Conservation (phyloP, 35 echinoderm and acorn worm genomes). For the Apostichopus californicus region DNA sequence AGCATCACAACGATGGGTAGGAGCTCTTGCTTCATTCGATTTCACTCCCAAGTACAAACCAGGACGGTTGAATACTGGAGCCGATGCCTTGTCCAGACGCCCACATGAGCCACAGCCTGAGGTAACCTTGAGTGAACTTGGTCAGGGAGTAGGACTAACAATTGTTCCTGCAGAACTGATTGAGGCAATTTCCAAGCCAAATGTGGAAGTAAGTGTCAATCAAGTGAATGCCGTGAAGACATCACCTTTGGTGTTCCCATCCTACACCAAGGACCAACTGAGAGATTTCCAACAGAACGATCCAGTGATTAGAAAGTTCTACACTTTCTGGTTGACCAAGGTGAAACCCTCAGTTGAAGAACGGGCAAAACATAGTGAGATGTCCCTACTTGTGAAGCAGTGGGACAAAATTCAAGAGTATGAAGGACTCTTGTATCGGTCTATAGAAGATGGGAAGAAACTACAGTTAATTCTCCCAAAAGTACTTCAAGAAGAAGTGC, state of each 20-base stretch:
- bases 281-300: background rate
- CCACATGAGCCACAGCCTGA: background rate
- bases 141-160: background rate
- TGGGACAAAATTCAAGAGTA: background rate
- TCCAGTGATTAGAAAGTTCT: background rate
- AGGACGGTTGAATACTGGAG: constrained; percentile 4
- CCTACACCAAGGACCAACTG: constrained; percentile 2
- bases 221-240: background rate
- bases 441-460: background rate
- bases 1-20: constrained; percentile 24
- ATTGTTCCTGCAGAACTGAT: background rate
- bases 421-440: background rate
- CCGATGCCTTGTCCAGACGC: constrained; percentile 37
- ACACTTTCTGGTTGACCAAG: background rate
- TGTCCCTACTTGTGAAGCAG: background rate
- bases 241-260: background rate
- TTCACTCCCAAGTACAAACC: constrained; percentile 56
- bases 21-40: constrained; percentile 42
- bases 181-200: background rate
- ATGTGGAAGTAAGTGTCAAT: too few relatives aligned
- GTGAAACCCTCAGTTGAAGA: background rate
- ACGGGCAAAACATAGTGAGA: background rate
- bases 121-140: background rate
- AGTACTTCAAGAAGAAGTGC: too few relatives aligned
- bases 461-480: background rate